Percentiles rank a stretch among this genome's conserved stretches.
These are phyloP conservation scores for Stictonetta naevosa DNA, from an alignment of 2,113 vertebrate genomes.

Conservation along the genomic window DNA sequence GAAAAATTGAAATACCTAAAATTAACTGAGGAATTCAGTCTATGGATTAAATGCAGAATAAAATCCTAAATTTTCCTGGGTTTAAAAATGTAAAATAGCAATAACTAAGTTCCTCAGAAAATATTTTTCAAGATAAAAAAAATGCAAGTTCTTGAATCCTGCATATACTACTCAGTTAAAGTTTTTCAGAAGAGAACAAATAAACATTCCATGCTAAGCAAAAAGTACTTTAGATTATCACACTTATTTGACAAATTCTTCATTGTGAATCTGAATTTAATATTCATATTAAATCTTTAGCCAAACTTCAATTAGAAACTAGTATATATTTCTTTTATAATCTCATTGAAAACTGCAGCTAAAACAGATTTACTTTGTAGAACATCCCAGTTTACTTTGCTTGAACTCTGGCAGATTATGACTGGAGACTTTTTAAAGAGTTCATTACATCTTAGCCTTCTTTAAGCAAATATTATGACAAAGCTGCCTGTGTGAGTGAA, in stretches of 20 bases:
- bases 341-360: not conserved
- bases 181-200: not conserved
- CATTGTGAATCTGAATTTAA: not conserved
- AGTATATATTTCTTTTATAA: not conserved
- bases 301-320: not conserved
- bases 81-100: not conserved
- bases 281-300: not conserved
- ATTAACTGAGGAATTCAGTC: not conserved
- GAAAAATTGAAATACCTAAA: not conserved
- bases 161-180: not conserved
- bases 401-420: not conserved
- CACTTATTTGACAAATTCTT: not conserved
- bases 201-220: not conserved
- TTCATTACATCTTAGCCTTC: not conserved
- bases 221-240: not conserved
- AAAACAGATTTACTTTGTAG: not conserved
- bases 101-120: not conserved
- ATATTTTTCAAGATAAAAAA: not conserved
- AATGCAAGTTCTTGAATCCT: not conserved
- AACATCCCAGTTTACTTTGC: not conserved
- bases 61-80: not conserved
- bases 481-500: not conserved
- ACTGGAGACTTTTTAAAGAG: not conserved
- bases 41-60: not conserved
- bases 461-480: conserved; percentile 43